phyloP scores from a whole-genome alignment of 2,888 invertebrate species.

The Caenorhabditis sulstoni region DNA sequence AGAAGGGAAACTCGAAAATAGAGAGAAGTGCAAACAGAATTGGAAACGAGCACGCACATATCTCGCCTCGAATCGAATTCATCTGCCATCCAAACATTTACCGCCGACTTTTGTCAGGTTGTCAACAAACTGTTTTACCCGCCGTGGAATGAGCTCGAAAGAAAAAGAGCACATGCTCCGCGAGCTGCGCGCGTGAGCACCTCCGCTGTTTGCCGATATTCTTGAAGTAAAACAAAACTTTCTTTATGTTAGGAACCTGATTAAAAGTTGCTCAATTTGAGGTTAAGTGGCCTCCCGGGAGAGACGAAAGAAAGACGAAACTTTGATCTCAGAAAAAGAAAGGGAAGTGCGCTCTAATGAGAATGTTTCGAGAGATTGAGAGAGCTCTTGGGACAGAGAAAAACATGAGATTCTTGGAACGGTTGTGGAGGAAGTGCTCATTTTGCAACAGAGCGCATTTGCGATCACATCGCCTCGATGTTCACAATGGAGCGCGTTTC shows the following conservation, averaged over 20 bases:
- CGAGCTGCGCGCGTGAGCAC: slow-evolving; percentile 21
- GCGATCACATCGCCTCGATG: too few species aligned
- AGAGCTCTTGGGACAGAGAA: too few species aligned
- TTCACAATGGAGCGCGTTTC: too few species aligned
- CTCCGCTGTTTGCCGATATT: slow-evolving; percentile 44
- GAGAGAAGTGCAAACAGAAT: slow-evolving; percentile 45
- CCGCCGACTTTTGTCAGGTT: slow-evolving; percentile 34
- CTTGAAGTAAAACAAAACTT: slow-evolving; percentile 44
- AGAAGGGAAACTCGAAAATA: too few species aligned
- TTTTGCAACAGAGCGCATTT: too few species aligned
- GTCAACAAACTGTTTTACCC: slow-evolving; percentile 54
- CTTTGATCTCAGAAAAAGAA: slow-evolving; percentile 29
- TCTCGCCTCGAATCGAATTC: slow-evolving; percentile 22
- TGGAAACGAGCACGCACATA: neutral
- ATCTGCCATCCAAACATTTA: slow-evolving; percentile 50
- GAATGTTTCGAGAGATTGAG: too few species aligned
- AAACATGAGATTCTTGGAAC: too few species aligned
- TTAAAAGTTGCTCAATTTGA: slow-evolving; percentile 19
- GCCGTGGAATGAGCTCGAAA: neutral
- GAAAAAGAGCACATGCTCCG: slow-evolving; percentile 40
- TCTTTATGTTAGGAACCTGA: slow-evolving; percentile 34
- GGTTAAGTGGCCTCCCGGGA: slow-evolving; percentile 1
- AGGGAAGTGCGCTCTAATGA: neutral
- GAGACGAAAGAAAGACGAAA: slow-evolving; percentile 12
- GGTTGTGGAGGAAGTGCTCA: too few species aligned